Percentiles rank a stretch among this genome's conserved stretches.
Conservation (phyloP, 2,888 invertebrate genomes). For the Drosophila monieri region DNA sequence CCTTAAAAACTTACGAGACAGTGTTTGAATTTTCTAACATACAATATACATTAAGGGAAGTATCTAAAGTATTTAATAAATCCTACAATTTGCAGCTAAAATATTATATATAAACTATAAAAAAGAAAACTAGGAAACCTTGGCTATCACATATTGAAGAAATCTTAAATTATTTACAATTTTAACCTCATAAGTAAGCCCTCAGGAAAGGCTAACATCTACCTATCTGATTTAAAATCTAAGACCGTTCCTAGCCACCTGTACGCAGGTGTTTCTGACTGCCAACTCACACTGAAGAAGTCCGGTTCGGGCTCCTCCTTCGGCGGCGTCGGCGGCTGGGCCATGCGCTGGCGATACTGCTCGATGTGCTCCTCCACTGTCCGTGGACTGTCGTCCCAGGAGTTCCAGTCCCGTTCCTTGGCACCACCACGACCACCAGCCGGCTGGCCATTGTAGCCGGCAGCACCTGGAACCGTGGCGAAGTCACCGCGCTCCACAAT, state of each 20-base stretch:
- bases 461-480: constrained; percentile 13
- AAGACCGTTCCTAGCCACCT: not conserved
- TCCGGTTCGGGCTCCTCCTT: constrained; percentile 85
- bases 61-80: too few relatives aligned
- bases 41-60: too few relatives aligned
- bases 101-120: too few relatives aligned
- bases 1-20: too few relatives aligned
- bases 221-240: not conserved
- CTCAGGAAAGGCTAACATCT: too few relatives aligned
- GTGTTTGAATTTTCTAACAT: too few relatives aligned
- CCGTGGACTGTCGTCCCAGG: constrained; percentile 86
- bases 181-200: too few relatives aligned
- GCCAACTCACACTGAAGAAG: constrained; percentile 85
- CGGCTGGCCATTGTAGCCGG: constrained; percentile 58
- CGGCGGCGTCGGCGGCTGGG: constrained; percentile 83
- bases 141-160: too few relatives aligned
- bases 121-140: too few relatives aligned
- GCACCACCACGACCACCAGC: not conserved
- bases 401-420: constrained; percentile 85
- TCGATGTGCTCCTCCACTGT: constrained; percentile 88
- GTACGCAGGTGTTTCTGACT: not conserved
- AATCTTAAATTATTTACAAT: too few relatives aligned
- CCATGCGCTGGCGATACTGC: constrained; percentile 86
- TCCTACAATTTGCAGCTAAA: too few relatives aligned
- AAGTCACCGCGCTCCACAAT: constrained; percentile 82